phyloP scores from a whole-genome alignment of 2,888 invertebrate genomes.

The Stenolophus ochropezus region DNA sequence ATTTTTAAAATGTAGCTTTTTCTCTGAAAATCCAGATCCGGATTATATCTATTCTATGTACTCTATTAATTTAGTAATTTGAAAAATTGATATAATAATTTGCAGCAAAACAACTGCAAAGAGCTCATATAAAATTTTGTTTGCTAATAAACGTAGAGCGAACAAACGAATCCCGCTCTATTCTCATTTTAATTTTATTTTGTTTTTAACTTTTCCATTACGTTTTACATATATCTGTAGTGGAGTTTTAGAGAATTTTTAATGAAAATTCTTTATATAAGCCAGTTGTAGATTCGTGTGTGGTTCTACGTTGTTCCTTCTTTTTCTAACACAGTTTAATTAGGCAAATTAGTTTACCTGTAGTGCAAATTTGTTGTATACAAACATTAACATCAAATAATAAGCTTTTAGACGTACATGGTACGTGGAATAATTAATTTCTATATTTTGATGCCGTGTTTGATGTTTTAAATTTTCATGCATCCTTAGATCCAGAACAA shows the following conservation, averaged over 20 bases:
- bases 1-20: neutral
- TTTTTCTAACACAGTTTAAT: constrained; percentile 22
- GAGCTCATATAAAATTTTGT: neutral
- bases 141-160: neutral
- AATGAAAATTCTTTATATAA: constrained; percentile 43
- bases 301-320: neutral
- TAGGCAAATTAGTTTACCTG: constrained; percentile 35
- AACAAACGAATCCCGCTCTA: neutral
- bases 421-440: neutral
- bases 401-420: neutral
- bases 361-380: constrained; percentile 10
- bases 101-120: neutral
- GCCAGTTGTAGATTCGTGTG: neutral
- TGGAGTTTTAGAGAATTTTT: constrained; percentile 36
- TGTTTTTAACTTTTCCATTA: constrained; percentile 33
- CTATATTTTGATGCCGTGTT: neutral
- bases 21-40: neutral
- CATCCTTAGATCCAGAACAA: neutral
- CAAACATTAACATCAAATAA: constrained; percentile 32
- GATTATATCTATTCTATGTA: neutral
- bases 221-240: neutral
- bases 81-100: neutral
- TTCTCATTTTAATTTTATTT: constrained; percentile 28
- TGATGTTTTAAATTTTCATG: neutral
- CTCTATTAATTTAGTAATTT: neutral